phyloP scores from a whole-genome alignment of 2,888 invertebrate species.

The Amiota communis region DNA sequence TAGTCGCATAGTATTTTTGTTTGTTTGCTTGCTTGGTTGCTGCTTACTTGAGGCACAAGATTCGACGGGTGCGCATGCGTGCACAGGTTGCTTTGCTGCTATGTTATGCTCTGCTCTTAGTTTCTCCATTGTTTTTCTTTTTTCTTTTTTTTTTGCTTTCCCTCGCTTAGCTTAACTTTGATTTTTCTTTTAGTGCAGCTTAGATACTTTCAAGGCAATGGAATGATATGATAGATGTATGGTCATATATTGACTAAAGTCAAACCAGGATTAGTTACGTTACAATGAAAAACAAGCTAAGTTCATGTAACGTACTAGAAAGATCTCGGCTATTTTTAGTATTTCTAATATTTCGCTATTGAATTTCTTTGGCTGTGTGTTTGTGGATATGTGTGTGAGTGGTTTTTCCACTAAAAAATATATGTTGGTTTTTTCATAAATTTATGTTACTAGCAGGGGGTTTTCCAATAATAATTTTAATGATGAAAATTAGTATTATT shows the following conservation, averaged over 20 bases:
- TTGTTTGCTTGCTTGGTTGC: no score
- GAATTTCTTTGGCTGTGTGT: not conserved
- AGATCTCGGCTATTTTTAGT: not conserved
- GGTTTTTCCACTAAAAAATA: slow-evolving; percentile 28
- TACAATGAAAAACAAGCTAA: no score
- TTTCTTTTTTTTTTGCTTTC: slow-evolving; percentile 14
- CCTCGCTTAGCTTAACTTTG: not conserved
- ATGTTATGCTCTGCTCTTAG: slow-evolving; percentile 2
- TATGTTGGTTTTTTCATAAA: no score
- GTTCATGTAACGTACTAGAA: slow-evolving; percentile 21
- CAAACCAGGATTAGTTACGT: no score
- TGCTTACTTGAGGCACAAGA: no score
- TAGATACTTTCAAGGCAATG: slow-evolving; percentile 22
- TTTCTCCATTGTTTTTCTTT: slow-evolving; percentile 16
- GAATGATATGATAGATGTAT: not conserved
- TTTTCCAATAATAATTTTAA: no score
- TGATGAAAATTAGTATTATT: no score
- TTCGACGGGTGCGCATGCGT: not conserved
- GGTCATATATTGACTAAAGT: not conserved
- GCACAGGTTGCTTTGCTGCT: slow-evolving; percentile 9
- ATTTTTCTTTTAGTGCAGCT: not conserved
- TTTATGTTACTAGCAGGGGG: no score
- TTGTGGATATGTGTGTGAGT: slow-evolving; percentile 3
- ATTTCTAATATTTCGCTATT: slow-evolving; percentile 10
- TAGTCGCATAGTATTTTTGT: not conserved